Base-by-base conservation (phyloP, 1,140 invertebrate genomes). In the Anastrepha ludens region DNA sequence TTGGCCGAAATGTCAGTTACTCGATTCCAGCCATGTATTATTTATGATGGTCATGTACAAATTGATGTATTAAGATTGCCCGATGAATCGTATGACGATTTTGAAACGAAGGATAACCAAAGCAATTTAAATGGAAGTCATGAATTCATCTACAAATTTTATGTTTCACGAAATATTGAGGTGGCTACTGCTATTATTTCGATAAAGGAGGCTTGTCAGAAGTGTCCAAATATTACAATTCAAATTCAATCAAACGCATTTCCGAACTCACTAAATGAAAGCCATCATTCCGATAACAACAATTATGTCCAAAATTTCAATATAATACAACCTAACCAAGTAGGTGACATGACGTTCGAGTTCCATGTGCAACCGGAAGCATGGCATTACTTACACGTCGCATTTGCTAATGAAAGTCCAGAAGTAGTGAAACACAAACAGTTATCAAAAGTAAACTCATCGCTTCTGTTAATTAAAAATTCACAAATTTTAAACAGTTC, bases 311-410 rank as follows among this genome's bases (percentile, higher is more conserved):
- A 93, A 11, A 89, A 88, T 9, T 7, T 67, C 39, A 89, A 89
- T 20, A 74, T 91, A 58, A 90, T 93, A 78, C 89, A 89, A 15
- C 85, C 89, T 6, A 92, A 92, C 89, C 90, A 93, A 87, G 91
- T 90, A 15, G 87, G 89, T 29, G 90, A 92, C 87, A 91, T 91
- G 41, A 88, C 89, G 17, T 90, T 92, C 87, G 89, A 91, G 0
- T 96, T 96, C 88, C 93, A 93, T 29, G 94, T 95, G 0, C 94
- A 94, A 74, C 93, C 94, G 47, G 93, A 92, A 65, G 89, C 94
- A 5, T 95, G 95, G 93, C 96, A 96, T 90, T 96, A 95, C 89
- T 92, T 95, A 3, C 90, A 93, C 41, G 88, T 95, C 15, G 88
- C 88, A 78, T 94, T 93, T 89, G 87, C n/a, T 6, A 81, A 55